Conservation (phyloP, 2,113 vertebrate species). For the Anoplopoma fimbria region DNA sequence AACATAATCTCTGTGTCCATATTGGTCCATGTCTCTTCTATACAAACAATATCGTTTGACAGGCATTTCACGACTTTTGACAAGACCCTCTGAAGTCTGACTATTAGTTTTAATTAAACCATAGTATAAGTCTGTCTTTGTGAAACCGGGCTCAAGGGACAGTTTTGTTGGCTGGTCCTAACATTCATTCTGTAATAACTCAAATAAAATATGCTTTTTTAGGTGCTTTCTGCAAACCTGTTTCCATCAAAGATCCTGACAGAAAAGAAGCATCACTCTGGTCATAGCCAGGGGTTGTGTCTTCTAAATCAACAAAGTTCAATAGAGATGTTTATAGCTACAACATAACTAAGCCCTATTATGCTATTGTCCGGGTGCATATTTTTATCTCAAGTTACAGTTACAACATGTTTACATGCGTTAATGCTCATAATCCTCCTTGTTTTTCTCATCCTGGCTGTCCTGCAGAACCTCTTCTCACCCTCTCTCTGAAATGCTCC, state of each 20-base stretch:
- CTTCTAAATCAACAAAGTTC: not conserved
- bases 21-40: not conserved
- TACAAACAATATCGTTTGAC: not conserved
- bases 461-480: too few species aligned
- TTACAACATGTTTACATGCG: too few species aligned
- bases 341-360: not conserved
- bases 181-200: not conserved
- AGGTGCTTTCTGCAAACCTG: not conserved
- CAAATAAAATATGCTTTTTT: not conserved
- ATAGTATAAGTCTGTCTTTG: not conserved
- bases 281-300: not conserved
- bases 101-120: not conserved
- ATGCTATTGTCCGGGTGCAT: too few species aligned
- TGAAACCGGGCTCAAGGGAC: not conserved
- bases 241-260: not conserved
- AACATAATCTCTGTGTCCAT: not conserved
- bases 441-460: too few species aligned
- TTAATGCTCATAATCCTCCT: too few species aligned
- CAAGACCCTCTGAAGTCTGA: not conserved
- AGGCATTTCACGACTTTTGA: not conserved
- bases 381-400: too few species aligned
- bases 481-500: too few species aligned
- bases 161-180: not conserved
- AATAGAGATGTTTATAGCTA: not conserved
- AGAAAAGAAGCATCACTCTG: too few species aligned